A percentile compares a stretch with the other conserved stretches of the same genome.
phyloP scores from a whole-genome alignment of 2,797 vertebrate genomes.

The Tarsius wallacei region DNA sequence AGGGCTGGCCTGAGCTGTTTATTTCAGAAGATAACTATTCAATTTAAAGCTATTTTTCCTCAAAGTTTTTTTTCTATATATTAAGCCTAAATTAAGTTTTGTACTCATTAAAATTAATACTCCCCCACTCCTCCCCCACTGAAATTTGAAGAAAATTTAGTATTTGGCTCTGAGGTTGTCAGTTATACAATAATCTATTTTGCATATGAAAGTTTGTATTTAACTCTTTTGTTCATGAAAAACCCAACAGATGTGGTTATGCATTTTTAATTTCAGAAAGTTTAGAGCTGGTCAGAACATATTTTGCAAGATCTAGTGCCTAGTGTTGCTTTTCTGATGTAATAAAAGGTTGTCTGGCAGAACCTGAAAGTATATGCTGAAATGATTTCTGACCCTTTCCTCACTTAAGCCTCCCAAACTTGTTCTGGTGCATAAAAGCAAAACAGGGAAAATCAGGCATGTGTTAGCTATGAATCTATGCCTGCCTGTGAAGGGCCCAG shows the following conservation, averaged over 20 bases:
- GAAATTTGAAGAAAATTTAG: slow-evolving; percentile 74
- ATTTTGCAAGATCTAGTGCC: slow-evolving; percentile 86
- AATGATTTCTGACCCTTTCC: slow-evolving; percentile 61
- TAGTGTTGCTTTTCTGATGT: slow-evolving; percentile 83
- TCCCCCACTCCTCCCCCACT: slow-evolving; percentile 51
- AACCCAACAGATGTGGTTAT: slow-evolving; percentile 82
- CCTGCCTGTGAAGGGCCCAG: not conserved
- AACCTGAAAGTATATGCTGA: slow-evolving; percentile 73
- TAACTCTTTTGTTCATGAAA: slow-evolving; percentile 81
- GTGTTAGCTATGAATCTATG: not conserved
- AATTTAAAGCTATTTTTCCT: slow-evolving; percentile 88
- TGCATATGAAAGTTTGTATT: slow-evolving; percentile 83
- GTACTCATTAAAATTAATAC: slow-evolving; percentile 70
- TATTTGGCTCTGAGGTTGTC: slow-evolving; percentile 78
- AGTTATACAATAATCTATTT: slow-evolving; percentile 83
- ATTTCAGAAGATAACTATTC: slow-evolving; percentile 79
- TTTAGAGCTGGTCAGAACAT: slow-evolving; percentile 81
- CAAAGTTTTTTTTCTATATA: slow-evolving; percentile 84
- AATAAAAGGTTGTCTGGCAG: slow-evolving; percentile 85
- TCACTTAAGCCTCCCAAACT: slow-evolving; percentile 11
- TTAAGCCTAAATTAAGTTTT: slow-evolving; percentile 84
- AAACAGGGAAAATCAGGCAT: not conserved
- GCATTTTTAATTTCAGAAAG: slow-evolving; percentile 82
- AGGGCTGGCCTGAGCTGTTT: slow-evolving; percentile 75
- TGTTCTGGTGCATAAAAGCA: not conserved